Evolutionary conservation across 1,140 invertebrate species (phyloP).

Genomic region (Nebria ingens): DNA sequence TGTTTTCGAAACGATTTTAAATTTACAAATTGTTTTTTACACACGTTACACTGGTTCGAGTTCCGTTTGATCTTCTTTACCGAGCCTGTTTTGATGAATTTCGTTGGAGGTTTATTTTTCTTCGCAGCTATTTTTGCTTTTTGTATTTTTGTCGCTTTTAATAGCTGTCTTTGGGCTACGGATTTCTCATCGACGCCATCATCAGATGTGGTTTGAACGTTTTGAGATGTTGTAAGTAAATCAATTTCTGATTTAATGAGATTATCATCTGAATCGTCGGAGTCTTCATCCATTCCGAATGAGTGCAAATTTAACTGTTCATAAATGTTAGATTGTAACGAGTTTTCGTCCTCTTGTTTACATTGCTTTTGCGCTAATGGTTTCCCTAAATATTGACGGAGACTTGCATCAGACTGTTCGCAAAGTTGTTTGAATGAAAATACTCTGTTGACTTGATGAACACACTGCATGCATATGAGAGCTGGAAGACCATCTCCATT

Average conservation of each 20-base stretch:
- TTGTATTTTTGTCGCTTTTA: slow-evolving; percentile 27
- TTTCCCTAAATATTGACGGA: slow-evolving; percentile 31
- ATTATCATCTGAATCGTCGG: slow-evolving; percentile 3
- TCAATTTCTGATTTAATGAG: slow-evolving; percentile 5
- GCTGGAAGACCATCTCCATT: slow-evolving; percentile 36
- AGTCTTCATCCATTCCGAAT: background rate
- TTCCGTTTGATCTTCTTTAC: slow-evolving; percentile 25
- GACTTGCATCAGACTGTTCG: slow-evolving; percentile 34
- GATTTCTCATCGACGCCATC: slow-evolving; percentile 24
- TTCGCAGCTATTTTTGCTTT: slow-evolving; percentile 20
- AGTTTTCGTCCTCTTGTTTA: slow-evolving; percentile 20
- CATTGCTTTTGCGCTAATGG: slow-evolving; percentile 18
- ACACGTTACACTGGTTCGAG: slow-evolving; percentile 71
- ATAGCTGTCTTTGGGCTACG: slow-evolving; percentile 31
- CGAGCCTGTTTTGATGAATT: slow-evolving; percentile 17
- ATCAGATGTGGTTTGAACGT: background rate
- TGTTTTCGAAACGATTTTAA: slow-evolving; percentile 97
- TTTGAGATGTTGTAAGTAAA: background rate
- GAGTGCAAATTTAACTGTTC: background rate
- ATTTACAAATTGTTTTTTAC: slow-evolving; percentile 94
- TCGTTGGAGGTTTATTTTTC: slow-evolving; percentile 21
- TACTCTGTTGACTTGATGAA: slow-evolving; percentile 34
- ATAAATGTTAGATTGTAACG: background rate
- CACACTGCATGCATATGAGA: slow-evolving; percentile 36
- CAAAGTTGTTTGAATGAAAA: slow-evolving; percentile 39